A percentile compares a stretch with the other conserved stretches of the same genome.
phyloP scores from a whole-genome alignment of 1,140 invertebrate species.

The Bombus turneri region DNA sequence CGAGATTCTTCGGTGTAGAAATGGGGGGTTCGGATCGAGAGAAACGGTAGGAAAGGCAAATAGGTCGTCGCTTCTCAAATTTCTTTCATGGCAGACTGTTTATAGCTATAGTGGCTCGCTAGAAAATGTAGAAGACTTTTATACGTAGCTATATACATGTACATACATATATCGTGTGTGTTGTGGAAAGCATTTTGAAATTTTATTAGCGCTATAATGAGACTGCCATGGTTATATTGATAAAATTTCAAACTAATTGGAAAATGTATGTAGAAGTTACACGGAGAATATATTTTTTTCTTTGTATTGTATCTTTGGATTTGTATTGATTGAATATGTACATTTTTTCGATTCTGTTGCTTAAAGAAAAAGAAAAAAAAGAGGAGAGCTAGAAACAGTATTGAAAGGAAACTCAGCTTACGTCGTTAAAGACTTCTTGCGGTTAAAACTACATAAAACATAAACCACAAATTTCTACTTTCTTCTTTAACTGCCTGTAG shows the following conservation, averaged over 20 bases:
- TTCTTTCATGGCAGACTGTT: background rate
- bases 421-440: background rate
- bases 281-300: background rate
- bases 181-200: too few species aligned
- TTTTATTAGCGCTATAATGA: too few species aligned
- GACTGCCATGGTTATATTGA: too few species aligned
- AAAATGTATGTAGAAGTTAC: too few species aligned
- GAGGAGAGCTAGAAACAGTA: background rate
- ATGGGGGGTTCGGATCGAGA: background rate
- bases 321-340: background rate
- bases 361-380: too few species aligned
- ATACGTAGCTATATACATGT: too few species aligned
- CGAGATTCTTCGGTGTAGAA: slow-evolving; percentile 20
- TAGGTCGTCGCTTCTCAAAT: background rate
- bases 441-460: background rate
- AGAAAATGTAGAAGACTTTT: too few species aligned
- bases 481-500: background rate
- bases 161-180: too few species aligned
- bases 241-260: too few species aligned
- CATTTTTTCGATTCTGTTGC: too few species aligned
- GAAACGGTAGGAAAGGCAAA: slow-evolving; percentile 11
- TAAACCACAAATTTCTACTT: background rate
- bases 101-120: background rate
- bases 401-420: background rate
- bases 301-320: too few species aligned